phyloP scores from a whole-genome alignment of 2,797 vertebrate species.

The Poeciliopsis gracilis region DNA sequence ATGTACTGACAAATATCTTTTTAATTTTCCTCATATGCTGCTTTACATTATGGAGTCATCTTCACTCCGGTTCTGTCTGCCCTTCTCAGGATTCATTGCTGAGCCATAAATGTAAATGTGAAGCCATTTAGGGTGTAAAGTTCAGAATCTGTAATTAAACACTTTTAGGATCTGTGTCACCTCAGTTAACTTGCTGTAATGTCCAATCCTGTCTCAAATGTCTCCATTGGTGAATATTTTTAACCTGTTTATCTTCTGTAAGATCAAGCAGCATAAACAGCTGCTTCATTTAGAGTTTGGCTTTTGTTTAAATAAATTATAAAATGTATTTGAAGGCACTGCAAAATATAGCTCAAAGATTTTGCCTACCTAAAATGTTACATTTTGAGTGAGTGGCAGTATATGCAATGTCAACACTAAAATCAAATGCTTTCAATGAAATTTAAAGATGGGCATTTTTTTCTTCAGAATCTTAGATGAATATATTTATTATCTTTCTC shows the following conservation, averaged over 20 bases:
- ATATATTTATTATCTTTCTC: neutral
- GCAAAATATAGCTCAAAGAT: neutral
- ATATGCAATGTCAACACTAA: neutral
- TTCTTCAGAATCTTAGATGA: neutral
- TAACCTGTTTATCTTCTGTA: neutral
- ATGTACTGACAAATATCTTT: neutral
- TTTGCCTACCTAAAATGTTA: neutral
- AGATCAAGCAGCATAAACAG: neutral
- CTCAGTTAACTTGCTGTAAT: neutral
- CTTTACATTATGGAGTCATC: neutral
- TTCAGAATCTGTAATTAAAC: neutral
- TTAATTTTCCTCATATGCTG: neutral
- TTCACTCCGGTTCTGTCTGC: neutral
- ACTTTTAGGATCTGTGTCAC: neutral
- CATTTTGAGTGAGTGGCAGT: neutral
- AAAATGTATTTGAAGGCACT: neutral
- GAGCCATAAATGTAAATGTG: neutral
- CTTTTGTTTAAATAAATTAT: neutral
- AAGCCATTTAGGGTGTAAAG: neutral
- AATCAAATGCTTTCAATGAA: neutral
- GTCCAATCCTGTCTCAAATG: neutral
- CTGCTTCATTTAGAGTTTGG: neutral
- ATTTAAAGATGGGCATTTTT: neutral
- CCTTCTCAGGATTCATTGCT: neutral
- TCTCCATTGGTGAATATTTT: neutral